Base-by-base conservation (phyloP, 2,888 invertebrate species). In the Hypolimnas misippus region DNA sequence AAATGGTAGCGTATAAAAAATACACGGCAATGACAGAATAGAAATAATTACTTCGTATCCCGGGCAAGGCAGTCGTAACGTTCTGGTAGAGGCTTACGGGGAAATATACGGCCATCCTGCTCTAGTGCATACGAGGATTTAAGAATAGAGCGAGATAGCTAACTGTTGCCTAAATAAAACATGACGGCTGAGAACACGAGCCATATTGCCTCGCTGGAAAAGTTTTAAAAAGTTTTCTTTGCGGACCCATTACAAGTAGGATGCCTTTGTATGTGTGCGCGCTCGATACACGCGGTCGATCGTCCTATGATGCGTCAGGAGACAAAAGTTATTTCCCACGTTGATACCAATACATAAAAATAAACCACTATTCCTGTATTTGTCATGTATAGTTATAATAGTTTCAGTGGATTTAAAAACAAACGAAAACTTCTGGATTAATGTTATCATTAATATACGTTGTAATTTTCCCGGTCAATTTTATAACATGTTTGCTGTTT, bases 191-290 rank as follows among this genome's bases (percentile, higher is more conserved):
- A 88, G 90, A 92, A 91, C 90, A 89, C 90, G 91, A 90, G 92
- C 92, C 92, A 92, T 92, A 92, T 92, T 92, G 92, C 92, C 89
- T 92, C 89, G 89, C 85, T 89, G 90, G 87, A 89, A 92, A 92
- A 92, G 90, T 92, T 92, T 92, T 92, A 85, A 92, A 92, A 92
- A 92, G 88, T 92, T 92, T 92, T 91, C 91, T 92, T 92, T 92
- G 90, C 91, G 89, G 92, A 87, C 89, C 92, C 90, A 92, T 92
- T 92, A 92, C 90, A 89, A 89, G 92, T 86, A 86, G 84, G 79
- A 76, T 21, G 72, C 82, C 74, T 73, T 80, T 82, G 73, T 74
- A 69, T 73, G 85, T 87, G 78, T 84, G 87, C 84, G 86, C 79
- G 83, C 75, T 85, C 84, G 81, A 87, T 87, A 87, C 78, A 80